Evolutionary conservation across 2,888 invertebrate species (phyloP), one percentile per base, ranked within the genome.

Genomic region (Hesperia comma): DNA sequence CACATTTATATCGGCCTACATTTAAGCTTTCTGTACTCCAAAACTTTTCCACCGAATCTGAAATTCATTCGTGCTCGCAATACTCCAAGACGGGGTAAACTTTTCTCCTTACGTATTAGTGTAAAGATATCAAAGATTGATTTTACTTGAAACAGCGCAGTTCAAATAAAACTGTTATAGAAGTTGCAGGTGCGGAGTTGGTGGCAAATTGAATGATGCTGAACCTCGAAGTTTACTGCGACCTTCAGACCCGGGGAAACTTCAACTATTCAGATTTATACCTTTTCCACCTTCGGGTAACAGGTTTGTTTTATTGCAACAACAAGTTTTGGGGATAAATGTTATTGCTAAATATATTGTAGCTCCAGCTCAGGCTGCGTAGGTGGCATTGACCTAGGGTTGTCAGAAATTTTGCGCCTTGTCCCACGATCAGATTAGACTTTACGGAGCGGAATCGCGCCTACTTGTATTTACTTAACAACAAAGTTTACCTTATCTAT

Each of bases 161-260:
- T 33, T 54, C 33, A 54, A 54, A 54, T 54, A 33, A 54, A 54
- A 33, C 54, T 33, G 54, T 54, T 33, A 32, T 43, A 43, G 46
- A 62, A 61, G 46, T 46, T 63, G 46, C 55, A 63, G 56, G 63
- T 63, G 62, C 43, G 43, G 17, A 26, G 17, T 43, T n/a, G 40
- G 62, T 54, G 53, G 41, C 55, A 63, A 63, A 62, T 54, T 62
- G 62, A 62, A 62, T 62, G 54, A 62, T 26, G 41, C 32, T 41
- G 32, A 46, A 55, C 12, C n/a, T 26, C 26, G 55, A 63, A 63
- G 55, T 63, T 26, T 63, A 55, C 26, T 63, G 53, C 33, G 40
- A 55, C 62, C 55, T 55, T 63, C 32, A 15, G 32, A 53, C 32
- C 53, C 12, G 10, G 26, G 15, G 53, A 53, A 53, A 53, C 53